Base-by-base conservation (phyloP, 2,797 vertebrate species). In the Rousettus madagascariensis region DNA sequence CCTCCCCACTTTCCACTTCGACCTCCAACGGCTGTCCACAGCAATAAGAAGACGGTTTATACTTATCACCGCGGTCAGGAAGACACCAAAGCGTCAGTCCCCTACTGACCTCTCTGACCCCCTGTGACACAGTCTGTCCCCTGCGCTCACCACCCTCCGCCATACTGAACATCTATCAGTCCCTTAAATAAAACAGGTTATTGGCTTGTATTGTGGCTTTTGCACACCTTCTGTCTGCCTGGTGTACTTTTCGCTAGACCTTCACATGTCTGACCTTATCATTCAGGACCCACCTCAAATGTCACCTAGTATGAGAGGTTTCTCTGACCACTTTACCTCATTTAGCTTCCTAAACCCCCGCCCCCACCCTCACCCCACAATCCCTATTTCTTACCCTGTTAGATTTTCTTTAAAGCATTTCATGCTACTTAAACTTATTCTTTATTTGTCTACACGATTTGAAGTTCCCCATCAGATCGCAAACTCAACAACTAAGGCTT, bases 341-440 rank as follows among this genome's bases (percentile, higher is more conserved):
- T 1, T 1, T 49, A 61, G 8, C 20, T 38, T 61, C 63, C 24
- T 86, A 61, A 19, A 24, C 4, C 19, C 53, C 26, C 33, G 38
- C 38, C 38, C 38, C 38, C 6, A 46, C 11, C 3, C 2, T 19
- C 24, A 51, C 8, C 20, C 28, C 8, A 11, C 1, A 41, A 43
- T 68, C 11, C 6, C 16, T 51, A 51, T 61, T 86, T 89, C 36
- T 75, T 7, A 74, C 30, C 17, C 65, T 61, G n/a, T 68, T 59
- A 41, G 28, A 57, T 68, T 91, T 53, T 26, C 38, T 69, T 86
- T 77, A 61, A 66, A 87, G 41, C 41, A 57, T 8, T 49, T 19
- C 33, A 19, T 36, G n/a, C 53, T 86, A 41, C 41, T 83, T 83
- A 68, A 91, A 86, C n/a, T 66, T 16, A 33, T 17, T 74, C 59